Base-by-base conservation (phyloP, 2,888 invertebrate species). In the Zygothrica quintamaculata region DNA sequence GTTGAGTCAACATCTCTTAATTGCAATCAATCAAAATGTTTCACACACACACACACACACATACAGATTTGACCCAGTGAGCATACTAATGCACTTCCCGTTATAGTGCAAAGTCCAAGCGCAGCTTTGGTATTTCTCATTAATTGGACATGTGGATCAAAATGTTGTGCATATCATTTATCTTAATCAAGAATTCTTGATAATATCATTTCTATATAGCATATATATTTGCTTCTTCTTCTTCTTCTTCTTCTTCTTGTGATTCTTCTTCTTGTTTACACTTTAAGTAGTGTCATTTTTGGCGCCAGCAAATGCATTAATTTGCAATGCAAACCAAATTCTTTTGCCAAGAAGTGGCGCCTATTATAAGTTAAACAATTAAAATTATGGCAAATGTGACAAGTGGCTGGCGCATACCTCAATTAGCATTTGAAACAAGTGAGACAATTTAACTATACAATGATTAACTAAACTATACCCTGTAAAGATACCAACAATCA, bases 351-450 rank as follows among this genome's bases (percentile, higher is more conserved):
- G 53, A 48, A 60, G 65, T 78, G 80, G 85, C 80, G 80, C 85
- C 80, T 81, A 76, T 76, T 71, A 66, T 64, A 60, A 81, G 75
- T 81, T 81, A 74, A 78, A 71, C 85, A 81, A 81, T 81, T 78
- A 71, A 71, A 84, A 84, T 81, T 78, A 78, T 78, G 73, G 77
- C 75, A 72, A 78, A 79, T 74, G 84, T 79, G 80, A 80, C 78
- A 79, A 79, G 84, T 79, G 84, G 77, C 66, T 48, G 79, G 72
- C 84, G 85, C 85, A 81, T 81, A 84, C 85, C 85, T 84, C 80
- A 81, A 81, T 84, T 81, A 84, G 74, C 82, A 65, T 71, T 60
- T 68, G 50, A 67, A 61, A 73, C 46, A 46, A 26, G 40, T 4
- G 12, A 18, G 8, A 26, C 29, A 15, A 16, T 39, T 11, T 15